phyloP scores from a whole-genome alignment of 2,113 vertebrate genomes.

The Eubucco bourcierii region DNA sequence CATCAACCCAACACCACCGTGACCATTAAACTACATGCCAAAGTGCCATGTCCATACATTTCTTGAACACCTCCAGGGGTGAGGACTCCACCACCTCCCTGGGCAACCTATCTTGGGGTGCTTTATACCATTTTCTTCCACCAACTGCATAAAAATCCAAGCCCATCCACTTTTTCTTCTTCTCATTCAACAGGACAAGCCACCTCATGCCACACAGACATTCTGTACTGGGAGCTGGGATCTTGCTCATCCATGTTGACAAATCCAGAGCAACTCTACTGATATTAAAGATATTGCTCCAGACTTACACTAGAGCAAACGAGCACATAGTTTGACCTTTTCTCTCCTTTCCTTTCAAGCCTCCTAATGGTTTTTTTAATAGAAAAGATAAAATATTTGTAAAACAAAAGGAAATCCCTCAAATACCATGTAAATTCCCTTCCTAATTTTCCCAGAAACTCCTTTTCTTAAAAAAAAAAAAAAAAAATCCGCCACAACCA shows the following conservation, averaged over 20 bases:
- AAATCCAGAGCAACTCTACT: not conserved
- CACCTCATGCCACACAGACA: accelerated
- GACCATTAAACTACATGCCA: no score
- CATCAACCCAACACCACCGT: no score
- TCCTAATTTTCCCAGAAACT: constrained; percentile 51
- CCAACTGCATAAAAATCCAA: not conserved
- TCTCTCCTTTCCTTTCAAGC: constrained; percentile 12
- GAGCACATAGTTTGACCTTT: constrained; percentile 56
- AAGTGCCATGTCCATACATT: no score
- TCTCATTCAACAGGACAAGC: accelerated
- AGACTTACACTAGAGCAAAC: constrained; percentile 59
- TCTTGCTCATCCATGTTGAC: not conserved
- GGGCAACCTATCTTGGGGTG: accelerated
- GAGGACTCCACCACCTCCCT: no score
- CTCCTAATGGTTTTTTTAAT: constrained; percentile 52
- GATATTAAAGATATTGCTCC: constrained; percentile 54
- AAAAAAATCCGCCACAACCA: not conserved
- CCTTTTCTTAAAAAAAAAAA: not conserved
- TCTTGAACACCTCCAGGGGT: no score
- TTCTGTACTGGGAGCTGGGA: accelerated
- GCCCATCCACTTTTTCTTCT: accelerated
- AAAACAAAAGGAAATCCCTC: constrained; percentile 63
- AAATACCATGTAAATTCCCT: constrained; percentile 66
- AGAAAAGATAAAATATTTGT: constrained; percentile 60
- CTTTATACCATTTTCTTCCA: not conserved